Conservation (phyloP, 2,888 invertebrate species). For the Melipona bicolor region DNA sequence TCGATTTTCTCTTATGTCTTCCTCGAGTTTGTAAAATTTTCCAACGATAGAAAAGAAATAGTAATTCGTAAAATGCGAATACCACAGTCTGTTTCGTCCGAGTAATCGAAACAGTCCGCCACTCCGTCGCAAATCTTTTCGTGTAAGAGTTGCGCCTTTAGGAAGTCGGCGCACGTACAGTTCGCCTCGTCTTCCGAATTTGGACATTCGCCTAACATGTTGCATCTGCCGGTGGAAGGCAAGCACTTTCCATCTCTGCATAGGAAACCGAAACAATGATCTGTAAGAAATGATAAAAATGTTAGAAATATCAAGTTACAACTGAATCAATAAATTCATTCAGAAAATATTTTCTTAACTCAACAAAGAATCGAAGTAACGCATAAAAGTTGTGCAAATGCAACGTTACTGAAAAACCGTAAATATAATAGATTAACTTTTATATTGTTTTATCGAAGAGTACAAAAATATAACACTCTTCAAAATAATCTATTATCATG, state of each 20-base stretch:
- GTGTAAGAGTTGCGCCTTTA: slow-evolving; percentile 88
- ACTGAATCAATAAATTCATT: neutral
- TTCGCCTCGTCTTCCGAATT: slow-evolving; percentile 90
- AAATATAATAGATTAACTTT: accelerated
- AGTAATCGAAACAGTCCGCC: slow-evolving; percentile 92
- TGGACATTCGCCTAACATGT: slow-evolving; percentile 89
- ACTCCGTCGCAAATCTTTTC: slow-evolving; percentile 92
- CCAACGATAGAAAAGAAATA: neutral
- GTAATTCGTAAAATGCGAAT: slow-evolving; percentile 55
- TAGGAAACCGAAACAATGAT: slow-evolving; percentile 84
- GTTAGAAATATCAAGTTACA: slow-evolving; percentile 6
- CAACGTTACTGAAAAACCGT: neutral
- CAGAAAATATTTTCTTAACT: no score
- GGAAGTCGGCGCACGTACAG: slow-evolving; percentile 91
- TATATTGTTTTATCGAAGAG: neutral
- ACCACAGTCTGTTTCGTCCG: slow-evolving; percentile 92
- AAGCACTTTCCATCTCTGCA: slow-evolving; percentile 89
- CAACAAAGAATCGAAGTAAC: no score
- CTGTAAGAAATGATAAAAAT: slow-evolving; percentile 76
- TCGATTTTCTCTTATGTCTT: neutral
- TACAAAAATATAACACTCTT: neutral
- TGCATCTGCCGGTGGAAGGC: slow-evolving; percentile 88
- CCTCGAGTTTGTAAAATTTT: neutral
- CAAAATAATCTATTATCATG: neutral
- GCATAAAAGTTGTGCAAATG: neutral